Evolutionary conservation across 2,797 vertebrate species (phyloP).

Genomic region (Acanthis flammea): DNA sequence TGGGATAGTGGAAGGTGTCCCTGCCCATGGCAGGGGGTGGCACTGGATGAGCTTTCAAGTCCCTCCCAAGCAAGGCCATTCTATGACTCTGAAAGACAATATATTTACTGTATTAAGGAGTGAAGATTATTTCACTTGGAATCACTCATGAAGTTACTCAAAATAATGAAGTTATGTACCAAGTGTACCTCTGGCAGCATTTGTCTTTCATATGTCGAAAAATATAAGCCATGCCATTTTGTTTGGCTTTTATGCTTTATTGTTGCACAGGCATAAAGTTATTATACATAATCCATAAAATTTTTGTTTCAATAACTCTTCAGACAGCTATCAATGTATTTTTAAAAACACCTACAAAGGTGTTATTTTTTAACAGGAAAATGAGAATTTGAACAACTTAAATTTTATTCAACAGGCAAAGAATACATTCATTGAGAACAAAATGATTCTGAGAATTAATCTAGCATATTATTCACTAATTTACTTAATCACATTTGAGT

Average conservation of each 20-base stretch:
- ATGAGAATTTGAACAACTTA: not conserved
- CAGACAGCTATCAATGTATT: not conserved
- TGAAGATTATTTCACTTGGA: not conserved
- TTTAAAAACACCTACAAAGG: not conserved
- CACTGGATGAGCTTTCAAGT: fast-evolving
- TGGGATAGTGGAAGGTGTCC: not conserved
- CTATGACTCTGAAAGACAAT: not conserved
- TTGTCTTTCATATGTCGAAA: not conserved
- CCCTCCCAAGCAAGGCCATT: not conserved
- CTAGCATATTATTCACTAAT: not conserved
- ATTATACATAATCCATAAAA: not conserved
- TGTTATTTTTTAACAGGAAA: not conserved
- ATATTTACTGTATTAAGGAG: not conserved
- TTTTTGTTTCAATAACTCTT: not conserved
- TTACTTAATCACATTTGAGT: not conserved
- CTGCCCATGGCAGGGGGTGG: not conserved
- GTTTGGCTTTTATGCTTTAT: not conserved
- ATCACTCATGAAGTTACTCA: not conserved
- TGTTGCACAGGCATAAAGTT: too few relatives aligned
- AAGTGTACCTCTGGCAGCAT: not conserved
- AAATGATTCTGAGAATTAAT: not conserved
- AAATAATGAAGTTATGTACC: not conserved
- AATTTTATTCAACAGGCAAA: not conserved
- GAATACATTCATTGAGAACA: not conserved
- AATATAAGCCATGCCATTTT: not conserved